Evolutionary conservation across 2,113 vertebrate species (phyloP).

Genomic region (Trematocara variabile): DNA sequence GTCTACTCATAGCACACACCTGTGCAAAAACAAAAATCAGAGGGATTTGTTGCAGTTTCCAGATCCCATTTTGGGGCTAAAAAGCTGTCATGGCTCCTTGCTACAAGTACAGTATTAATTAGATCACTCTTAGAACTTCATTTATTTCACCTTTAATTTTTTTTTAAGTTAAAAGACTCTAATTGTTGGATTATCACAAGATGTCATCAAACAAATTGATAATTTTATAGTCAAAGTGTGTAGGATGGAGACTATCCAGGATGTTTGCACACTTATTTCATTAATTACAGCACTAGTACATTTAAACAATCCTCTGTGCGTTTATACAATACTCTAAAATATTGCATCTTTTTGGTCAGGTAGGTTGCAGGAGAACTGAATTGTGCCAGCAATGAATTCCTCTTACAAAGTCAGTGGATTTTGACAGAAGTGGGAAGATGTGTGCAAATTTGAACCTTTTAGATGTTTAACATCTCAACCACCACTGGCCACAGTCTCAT

Average conservation of each 20-base stretch:
- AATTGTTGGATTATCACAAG: background rate
- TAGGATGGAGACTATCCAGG: background rate
- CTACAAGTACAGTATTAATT: conserved; percentile 12
- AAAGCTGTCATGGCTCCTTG: conserved; percentile 7
- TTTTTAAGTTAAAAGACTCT: background rate
- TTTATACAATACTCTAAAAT: background rate
- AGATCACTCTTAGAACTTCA: background rate
- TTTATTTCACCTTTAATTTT: conserved; percentile 16
- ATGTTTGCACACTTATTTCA: background rate
- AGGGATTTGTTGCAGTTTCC: conserved; percentile 12
- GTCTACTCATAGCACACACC: background rate
- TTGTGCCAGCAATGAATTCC: background rate
- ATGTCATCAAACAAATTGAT: background rate
- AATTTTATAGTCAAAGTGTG: background rate
- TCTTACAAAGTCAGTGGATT: background rate
- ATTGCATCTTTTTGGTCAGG: background rate
- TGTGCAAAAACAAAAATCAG: background rate
- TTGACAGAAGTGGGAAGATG: background rate
- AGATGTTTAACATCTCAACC: background rate
- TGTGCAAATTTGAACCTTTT: background rate
- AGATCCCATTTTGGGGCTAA: conserved; percentile 7
- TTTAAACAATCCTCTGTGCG: background rate
- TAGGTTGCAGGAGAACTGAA: background rate
- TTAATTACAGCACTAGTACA: background rate
- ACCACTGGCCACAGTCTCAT: background rate